Evolutionary conservation across 2,797 vertebrate species (phyloP).

Genomic region (Semotilus atromaculatus): DNA sequence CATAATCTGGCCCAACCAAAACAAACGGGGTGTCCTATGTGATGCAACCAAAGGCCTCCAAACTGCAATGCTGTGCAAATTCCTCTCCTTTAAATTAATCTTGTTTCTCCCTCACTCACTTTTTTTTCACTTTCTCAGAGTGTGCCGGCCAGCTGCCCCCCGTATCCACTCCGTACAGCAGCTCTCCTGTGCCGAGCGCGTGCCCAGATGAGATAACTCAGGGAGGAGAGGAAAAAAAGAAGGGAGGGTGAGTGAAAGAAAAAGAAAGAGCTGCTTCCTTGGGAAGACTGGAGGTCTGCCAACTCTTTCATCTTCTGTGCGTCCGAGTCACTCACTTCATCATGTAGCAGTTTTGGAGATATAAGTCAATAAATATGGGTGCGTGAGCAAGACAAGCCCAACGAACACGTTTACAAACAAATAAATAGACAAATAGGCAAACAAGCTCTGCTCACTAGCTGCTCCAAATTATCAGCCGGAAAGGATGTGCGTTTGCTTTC

Average conservation of each 20-base stretch:
- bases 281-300: slow-evolving; percentile 74
- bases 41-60: slow-evolving; percentile 53
- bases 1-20: slow-evolving; percentile 29
- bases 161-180: slow-evolving; percentile 54
- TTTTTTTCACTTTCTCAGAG: slow-evolving; percentile 50
- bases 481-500: slow-evolving; percentile 77
- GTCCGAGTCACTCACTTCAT: slow-evolving; percentile 69
- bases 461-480: slow-evolving; percentile 73
- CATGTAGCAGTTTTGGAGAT: slow-evolving; percentile 77
- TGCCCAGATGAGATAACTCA: slow-evolving; percentile 83
- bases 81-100: slow-evolving; percentile 59
- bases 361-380: slow-evolving; percentile 74
- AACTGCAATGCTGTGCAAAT: slow-evolving; percentile 52
- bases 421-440: slow-evolving; percentile 56
- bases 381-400: slow-evolving; percentile 62
- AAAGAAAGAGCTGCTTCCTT: slow-evolving; percentile 71
- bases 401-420: slow-evolving; percentile 60
- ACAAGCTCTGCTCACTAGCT: slow-evolving; percentile 28
- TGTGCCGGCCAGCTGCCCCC: slow-evolving; percentile 54
- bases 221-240: slow-evolving; percentile 60
- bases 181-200: slow-evolving; percentile 71
- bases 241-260: slow-evolving; percentile 66
- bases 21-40: slow-evolving; percentile 28
- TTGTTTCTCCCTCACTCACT: slow-evolving; percentile 42
- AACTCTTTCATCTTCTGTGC: slow-evolving; percentile 78